phyloP scores from a whole-genome alignment of 2,113 vertebrate genomes.

The Apeltes quadracus region DNA sequence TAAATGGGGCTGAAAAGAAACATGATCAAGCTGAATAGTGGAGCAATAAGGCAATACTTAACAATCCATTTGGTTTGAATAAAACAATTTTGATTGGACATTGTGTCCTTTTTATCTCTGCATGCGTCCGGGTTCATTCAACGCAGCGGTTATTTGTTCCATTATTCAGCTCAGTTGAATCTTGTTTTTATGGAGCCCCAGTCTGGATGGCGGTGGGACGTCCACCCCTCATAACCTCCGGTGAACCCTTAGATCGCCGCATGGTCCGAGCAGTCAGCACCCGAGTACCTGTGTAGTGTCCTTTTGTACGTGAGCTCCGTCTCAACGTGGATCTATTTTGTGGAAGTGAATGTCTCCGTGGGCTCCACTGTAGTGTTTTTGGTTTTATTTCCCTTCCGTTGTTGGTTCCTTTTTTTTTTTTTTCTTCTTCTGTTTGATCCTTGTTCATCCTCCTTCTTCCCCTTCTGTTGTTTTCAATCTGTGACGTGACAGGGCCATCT shows the following conservation, averaged over 20 bases:
- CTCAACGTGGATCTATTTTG: conserved; percentile 61
- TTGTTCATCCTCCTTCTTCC: conserved; percentile 41
- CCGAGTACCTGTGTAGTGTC: conserved; percentile 68
- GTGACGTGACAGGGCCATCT: conserved; percentile 56
- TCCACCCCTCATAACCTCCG: conserved; percentile 55
- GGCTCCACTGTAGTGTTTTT: conserved; percentile 65
- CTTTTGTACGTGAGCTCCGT: conserved; percentile 67
- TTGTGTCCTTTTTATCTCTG: not conserved
- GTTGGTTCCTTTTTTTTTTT: conserved; percentile 7
- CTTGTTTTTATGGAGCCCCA: not conserved
- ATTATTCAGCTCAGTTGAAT: conserved; percentile 20
- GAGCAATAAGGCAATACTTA: not conserved
- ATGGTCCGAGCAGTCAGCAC: conserved; percentile 82
- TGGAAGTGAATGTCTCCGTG: conserved; percentile 74
- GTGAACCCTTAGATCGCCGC: conserved; percentile 71
- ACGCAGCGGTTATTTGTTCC: conserved; percentile 9
- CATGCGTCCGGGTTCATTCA: conserved; percentile 24
- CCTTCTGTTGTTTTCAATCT: conserved; percentile 38
- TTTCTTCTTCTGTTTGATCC: conserved; percentile 34
- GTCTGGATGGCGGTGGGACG: conserved; percentile 11
- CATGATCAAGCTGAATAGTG: conserved; percentile 19
- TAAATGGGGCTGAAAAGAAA: conserved; percentile 19
- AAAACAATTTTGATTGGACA: not conserved
- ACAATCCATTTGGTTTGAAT: conserved; percentile 9
- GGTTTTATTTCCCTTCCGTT: not conserved